Base-by-base conservation (phyloP, 2,888 invertebrate genomes). In the Cryptosula pallasiana region DNA sequence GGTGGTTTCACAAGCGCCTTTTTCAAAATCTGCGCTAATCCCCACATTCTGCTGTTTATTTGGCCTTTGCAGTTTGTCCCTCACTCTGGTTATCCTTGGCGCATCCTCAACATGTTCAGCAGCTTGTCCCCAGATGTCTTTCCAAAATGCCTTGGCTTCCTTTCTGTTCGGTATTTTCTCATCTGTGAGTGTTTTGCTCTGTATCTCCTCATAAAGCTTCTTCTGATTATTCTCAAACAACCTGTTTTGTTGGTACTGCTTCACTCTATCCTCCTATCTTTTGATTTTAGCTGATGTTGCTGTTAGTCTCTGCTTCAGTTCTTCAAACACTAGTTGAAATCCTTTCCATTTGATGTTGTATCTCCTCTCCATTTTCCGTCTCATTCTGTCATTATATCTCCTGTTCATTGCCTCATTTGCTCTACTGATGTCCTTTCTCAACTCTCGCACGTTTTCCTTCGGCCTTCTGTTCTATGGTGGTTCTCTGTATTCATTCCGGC, bases 181-280 rank as follows among this genome's bases (percentile, higher is more conserved):
- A 9, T 23, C 57, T 57, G 3, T 5, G n/a, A 13, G 3, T 5
- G 3, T 23, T 23, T 57, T 57, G 5, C n/a, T 57, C 57, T 57
- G n/a, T 57, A 57, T 57, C 5, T 57, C 25, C 5, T 23, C 23
- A 23, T 57, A 57, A 23, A 57, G n/a, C n/a, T 23, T 57, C 57
- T 57, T 57, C 57, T 57, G 57, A 23, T 57, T 57, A 23, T 57
- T 57, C n/a, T 57, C 57, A 57, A 57, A 57, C 57, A 57, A 5
- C 5, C 57, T 16, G 25, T 57, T 57, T 25, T 57, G 57, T 25
- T 57, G 57, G 25, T 57, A 57, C n/a, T 57, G 57, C n/a, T 57
- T 57, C 57, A 57, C 57, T 57, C 57, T 57, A 57, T 57, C 57
- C 13, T 57, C 57, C 5, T 57, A 23, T 23, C 13, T 13, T 23